Evolutionary conservation across 35 echinoderm and acorn worm species (phyloP).

Genomic region (Patiria miniata): DNA sequence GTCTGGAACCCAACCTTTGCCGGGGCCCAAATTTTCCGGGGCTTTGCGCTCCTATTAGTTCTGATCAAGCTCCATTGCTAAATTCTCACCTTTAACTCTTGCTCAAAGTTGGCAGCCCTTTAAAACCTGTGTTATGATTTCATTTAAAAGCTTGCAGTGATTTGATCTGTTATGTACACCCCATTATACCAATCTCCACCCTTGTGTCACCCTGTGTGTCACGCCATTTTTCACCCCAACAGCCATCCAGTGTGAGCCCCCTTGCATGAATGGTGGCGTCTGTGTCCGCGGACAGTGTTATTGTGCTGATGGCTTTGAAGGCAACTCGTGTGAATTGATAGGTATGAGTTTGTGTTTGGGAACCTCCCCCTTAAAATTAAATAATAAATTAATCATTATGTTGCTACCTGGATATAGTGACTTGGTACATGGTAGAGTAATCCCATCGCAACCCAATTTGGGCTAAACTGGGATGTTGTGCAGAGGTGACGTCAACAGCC

Average conservation of each 20-base stretch:
- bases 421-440: not conserved
- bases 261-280: constrained; percentile 63
- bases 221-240: not conserved
- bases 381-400: no score
- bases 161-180: no score
- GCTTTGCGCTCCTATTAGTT: no score
- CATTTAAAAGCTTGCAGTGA: no score
- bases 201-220: constrained; percentile 10
- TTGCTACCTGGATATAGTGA: not conserved
- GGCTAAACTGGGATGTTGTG: no score
- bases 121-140: no score
- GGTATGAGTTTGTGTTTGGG: not conserved
- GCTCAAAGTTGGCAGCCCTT: no score
- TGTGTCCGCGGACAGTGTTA: constrained; percentile 65
- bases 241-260: constrained; percentile 64
- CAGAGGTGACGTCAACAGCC: not conserved
- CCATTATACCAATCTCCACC: not conserved
- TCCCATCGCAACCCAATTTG: not conserved
- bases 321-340: constrained; percentile 48
- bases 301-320: constrained; percentile 53
- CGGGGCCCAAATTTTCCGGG: no score
- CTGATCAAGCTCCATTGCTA: no score
- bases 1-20: no score
- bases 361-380: not conserved
- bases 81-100: no score